These are phyloP conservation scores for Paedocypris sp. DNA, from an alignment of 2,113 vertebrate species.

Conservation along the genomic window DNA sequence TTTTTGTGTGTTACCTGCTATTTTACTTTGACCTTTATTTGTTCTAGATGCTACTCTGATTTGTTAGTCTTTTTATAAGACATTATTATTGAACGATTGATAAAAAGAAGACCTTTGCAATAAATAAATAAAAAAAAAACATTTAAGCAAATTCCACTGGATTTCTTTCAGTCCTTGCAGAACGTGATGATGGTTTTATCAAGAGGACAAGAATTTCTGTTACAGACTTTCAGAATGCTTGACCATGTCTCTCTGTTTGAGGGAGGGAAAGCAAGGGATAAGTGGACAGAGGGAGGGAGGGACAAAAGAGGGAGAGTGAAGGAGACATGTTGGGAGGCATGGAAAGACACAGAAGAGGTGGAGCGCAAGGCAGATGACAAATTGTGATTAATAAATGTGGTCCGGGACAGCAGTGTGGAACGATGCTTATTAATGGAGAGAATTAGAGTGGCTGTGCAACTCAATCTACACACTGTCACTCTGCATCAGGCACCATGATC, in stretches of 20 bases:
- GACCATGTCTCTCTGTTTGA: conserved; percentile 40
- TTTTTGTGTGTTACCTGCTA: conserved; percentile 1
- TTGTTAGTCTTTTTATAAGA: background rate
- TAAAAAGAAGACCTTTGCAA: conserved; percentile 3
- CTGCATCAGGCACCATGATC: conserved; percentile 68
- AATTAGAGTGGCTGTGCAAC: conserved; percentile 68
- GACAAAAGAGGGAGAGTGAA: conserved; percentile 22
- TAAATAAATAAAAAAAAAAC: conserved; percentile 30
- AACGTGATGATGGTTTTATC: conserved; percentile 43
- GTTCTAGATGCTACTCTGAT: no score
- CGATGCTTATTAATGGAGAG: conserved; percentile 71
- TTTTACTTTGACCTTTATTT: no score
- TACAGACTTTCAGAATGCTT: conserved; percentile 41
- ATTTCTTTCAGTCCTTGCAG: conserved; percentile 43
- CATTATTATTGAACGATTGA: no score
- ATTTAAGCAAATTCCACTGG: conserved; percentile 48
- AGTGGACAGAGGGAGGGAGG: conserved; percentile 47
- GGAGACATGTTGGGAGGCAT: background rate
- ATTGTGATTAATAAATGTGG: conserved; percentile 77
- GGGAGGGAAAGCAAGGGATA: conserved; percentile 45
- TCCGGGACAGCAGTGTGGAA: conserved; percentile 59
- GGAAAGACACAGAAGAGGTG: conserved; percentile 37
- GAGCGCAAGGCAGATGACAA: conserved; percentile 65
- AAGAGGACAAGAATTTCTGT: conserved; percentile 22
- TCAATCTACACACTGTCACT: conserved; percentile 73